A percentile compares a stretch with the other conserved stretches of the same genome.
Conservation (phyloP, 2,797 vertebrate species). For the Sebastolobus altivelis region DNA sequence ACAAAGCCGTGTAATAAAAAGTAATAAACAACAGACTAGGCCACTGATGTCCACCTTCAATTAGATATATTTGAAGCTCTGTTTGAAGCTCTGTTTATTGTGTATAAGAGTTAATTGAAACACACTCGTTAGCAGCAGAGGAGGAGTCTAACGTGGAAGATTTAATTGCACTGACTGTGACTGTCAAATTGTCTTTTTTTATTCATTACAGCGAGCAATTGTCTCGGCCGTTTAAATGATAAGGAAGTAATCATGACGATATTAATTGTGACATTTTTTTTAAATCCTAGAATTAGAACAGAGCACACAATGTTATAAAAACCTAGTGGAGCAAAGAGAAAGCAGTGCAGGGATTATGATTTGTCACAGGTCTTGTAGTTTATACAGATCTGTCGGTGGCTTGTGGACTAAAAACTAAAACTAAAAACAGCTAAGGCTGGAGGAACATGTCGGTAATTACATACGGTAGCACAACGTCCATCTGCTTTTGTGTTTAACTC, state of each 20-base stretch:
- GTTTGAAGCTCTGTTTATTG: neutral
- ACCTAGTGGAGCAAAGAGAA: neutral
- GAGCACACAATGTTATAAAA: neutral
- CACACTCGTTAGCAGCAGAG: constrained; percentile 2
- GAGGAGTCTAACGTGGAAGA: constrained; percentile 16
- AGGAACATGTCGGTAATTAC: neutral
- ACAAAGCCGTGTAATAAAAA: too few species aligned
- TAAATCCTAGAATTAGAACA: neutral
- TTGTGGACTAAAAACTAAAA: neutral
- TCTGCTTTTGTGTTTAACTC: neutral
- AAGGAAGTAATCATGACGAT: neutral
- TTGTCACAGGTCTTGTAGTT: neutral
- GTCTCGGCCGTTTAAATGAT: constrained; percentile 7
- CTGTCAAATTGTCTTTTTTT: constrained; percentile 6
- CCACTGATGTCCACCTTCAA: too few species aligned
- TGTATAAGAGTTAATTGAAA: neutral
- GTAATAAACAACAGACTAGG: too few species aligned
- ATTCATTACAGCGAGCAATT: constrained; percentile 17
- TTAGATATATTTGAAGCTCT: too few species aligned
- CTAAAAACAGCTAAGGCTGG: neutral
- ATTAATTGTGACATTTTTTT: neutral
- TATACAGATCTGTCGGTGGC: constrained; percentile 1
- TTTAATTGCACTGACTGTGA: constrained; percentile 5
- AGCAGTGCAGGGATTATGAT: neutral
- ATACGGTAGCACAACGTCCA: neutral